Conservation (phyloP, 1,140 invertebrate species). For the Muscidifurax raptorellus region DNA sequence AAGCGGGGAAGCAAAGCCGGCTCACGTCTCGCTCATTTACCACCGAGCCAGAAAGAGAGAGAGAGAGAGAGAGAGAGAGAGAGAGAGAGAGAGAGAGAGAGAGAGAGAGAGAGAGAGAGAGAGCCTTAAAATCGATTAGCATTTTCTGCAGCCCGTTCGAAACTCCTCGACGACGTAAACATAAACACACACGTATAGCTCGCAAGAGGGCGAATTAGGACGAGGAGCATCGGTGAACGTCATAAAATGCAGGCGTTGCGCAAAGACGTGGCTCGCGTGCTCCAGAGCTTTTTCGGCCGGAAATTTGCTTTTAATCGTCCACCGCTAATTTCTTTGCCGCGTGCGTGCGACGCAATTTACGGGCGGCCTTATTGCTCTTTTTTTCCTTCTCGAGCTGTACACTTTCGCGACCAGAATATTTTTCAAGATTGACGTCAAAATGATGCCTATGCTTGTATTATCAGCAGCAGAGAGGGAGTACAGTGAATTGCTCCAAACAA, state of each 20-base stretch:
- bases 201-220: neutral
- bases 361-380: neutral
- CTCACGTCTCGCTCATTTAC: slow-evolving; percentile 19
- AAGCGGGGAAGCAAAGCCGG: neutral
- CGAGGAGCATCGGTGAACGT: neutral
- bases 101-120: neutral
- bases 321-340: neutral
- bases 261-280: neutral
- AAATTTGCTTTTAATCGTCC: slow-evolving; percentile 5
- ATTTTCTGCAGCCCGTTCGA: neutral
- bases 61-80: neutral
- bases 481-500: no score
- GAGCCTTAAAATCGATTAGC: slow-evolving; percentile 9
- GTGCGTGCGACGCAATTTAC: neutral
- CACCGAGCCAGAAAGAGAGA: neutral
- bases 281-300: neutral
- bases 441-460: neutral
- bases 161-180: neutral
- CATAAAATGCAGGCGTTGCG: slow-evolving; percentile 5
- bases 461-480: no score
- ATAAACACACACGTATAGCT: neutral
- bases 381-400: neutral
- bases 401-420: neutral
- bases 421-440: neutral
- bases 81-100: neutral